A percentile compares a stretch with the other conserved stretches of the same genome.
These are phyloP conservation scores for Goniozus legneri DNA, from an alignment of 1,140 invertebrate species.

Conservation along the genomic window DNA sequence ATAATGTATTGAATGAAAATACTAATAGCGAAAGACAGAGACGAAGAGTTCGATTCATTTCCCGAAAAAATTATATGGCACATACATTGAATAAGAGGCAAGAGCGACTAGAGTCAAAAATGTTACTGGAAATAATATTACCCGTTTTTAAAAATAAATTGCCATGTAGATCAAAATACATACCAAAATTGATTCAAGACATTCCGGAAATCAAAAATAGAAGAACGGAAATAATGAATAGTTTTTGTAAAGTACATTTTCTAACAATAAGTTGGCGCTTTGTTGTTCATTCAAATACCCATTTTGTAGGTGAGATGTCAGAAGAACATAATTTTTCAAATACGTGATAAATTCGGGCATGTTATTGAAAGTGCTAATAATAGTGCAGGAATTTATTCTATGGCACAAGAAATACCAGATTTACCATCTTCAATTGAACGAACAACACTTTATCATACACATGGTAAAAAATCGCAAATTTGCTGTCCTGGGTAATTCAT, in stretches of 20 bases:
- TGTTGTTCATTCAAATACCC: slow-evolving; percentile 7
- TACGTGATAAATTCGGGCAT: slow-evolving; percentile 52
- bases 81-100: background rate
- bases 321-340: slow-evolving; percentile 53
- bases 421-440: slow-evolving; percentile 42
- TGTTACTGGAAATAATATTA: background rate
- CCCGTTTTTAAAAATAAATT: slow-evolving; percentile 55
- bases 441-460: slow-evolving; percentile 48
- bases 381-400: slow-evolving; percentile 59
- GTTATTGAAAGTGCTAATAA: slow-evolving; percentile 61
- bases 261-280: background rate
- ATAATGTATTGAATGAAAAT: background rate
- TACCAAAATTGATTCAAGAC: slow-evolving; percentile 49
- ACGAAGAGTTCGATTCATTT: too few relatives aligned
- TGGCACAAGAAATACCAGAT: slow-evolving; percentile 54
- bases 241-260: slow-evolving; percentile 56
- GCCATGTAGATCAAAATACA: slow-evolving; percentile 60
- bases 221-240: slow-evolving; percentile 59
- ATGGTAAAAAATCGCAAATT: slow-evolving; percentile 44
- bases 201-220: slow-evolving; percentile 45
- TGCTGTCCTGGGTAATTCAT: slow-evolving; percentile 57
- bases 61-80: too few relatives aligned
- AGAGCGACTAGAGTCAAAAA: background rate
- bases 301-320: slow-evolving; percentile 50
- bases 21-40: too few relatives aligned